Evolutionary conservation across 2,888 invertebrate species (phyloP), one percentile per base, ranked within the genome.

Genomic region (Parnassius smintheus): DNA sequence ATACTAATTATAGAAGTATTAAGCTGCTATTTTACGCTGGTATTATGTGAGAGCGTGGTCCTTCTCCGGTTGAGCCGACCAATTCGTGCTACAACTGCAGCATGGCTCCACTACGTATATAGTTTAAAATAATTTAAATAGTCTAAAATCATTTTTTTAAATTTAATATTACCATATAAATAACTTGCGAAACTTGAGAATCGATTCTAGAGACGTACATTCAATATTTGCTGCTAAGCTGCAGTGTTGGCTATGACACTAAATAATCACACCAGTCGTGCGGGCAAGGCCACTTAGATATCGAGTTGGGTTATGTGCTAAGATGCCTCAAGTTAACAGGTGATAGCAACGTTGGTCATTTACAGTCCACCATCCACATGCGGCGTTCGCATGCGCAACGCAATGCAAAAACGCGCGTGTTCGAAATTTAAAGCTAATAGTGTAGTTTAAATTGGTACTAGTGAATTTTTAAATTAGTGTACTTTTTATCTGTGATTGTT

Each of bases 281-380:
- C 25, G 59, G 50, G 55, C 59, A 59, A 59, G 59, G 63, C 42
- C 63, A 35, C 1, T n/a, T 51, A 55, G 51, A 55, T 41, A 56
- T 56, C 55, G 56, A n/a, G 18, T 35, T 49, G 18, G 46, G 55
- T 46, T 56, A 45, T 49, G 45, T 45, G 55, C n/a, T 56, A 56
- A 64, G 59, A 64, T 64, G 59, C 56, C 48, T 59, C 35, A 56
- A 62, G 48, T 62, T 64, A 63, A 63, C 42, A 22, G 50, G 59
- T 63, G 63, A 59, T 64, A 59, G 59, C 59, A 50, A 25, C 45
- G 48, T 45, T 63, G 59, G 63, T 56, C 64, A 60, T 60, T 64
- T 56, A 61, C 52, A 53, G 60, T 60, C 18, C 56, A 60, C 60
- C 60, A 53, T 56, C 64, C 56, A 60, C 60, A 12, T 56, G 51